Evolutionary conservation across 2,113 vertebrate genomes (phyloP), one percentile per base, ranked within the genome.

Genomic region (Megaptera novaeangliae): DNA sequence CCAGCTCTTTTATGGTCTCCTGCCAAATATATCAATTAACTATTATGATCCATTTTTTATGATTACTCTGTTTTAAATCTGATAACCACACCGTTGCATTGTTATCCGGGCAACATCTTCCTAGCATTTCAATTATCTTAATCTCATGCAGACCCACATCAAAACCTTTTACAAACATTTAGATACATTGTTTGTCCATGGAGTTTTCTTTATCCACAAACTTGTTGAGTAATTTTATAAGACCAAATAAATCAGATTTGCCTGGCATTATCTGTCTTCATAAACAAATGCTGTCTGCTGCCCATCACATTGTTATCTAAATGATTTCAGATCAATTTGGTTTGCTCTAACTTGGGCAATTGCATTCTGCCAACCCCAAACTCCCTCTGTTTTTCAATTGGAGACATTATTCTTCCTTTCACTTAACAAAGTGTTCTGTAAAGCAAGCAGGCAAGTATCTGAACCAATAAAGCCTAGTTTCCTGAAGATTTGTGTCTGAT

Each of bases 261-360:
- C 95, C 96, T 95, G 94, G 44, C 77, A 87, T 98, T 91, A 97
- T 98, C 96, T 97, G 90, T 98, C 97, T 98, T 98, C 96, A 97
- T 97, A 98, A 98, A 96, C 97, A 97, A 95, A 97, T 89, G 95
- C 96, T 97, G 95, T 93, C 95, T 66, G 6, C 95, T 95, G 94
- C 81, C 97, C 88, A 97, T 96, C 98, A 97, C 92, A 96, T 95
- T 91, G 94, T 97, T 97, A 96, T 98, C 98, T 97, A 97, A 97
- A 97, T 97, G 96, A 97, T 98, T 97, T 97, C 96, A 98, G 95
- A 98, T 98, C 98, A 98, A 97, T 98, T 98, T 97, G 81, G 77
- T 95, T 96, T 93, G 39, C 91, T 96, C 92, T 97, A 97, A 98
- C 96, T 83, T 96, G 97, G 95, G 94, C 96, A 97, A 98, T 96